Conservation (phyloP, 2,888 invertebrate species). For the Morinoia aosen region DNA sequence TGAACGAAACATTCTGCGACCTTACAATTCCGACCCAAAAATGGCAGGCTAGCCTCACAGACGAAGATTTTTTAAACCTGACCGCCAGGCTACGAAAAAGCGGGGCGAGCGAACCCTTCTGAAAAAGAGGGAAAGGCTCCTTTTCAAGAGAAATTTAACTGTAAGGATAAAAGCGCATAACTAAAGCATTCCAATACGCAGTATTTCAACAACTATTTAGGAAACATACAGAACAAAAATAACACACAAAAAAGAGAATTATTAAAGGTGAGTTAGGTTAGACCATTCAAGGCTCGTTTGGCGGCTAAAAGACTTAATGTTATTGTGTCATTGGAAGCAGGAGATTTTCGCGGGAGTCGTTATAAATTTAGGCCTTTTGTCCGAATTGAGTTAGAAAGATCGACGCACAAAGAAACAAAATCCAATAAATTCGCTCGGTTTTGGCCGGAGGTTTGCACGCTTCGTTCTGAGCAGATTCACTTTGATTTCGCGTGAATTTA, state of each 20-base stretch:
- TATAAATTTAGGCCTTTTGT: background rate
- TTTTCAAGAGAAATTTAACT: background rate
- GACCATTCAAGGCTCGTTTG: background rate
- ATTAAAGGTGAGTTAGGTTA: background rate
- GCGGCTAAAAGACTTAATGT: background rate
- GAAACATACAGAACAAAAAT: background rate
- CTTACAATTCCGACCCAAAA: background rate
- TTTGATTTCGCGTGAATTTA: too few species aligned
- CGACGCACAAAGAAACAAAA: background rate
- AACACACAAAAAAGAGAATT: background rate
- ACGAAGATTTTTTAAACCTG: slow-evolving; percentile 15
- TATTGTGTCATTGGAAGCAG: background rate
- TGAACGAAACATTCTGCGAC: slow-evolving; percentile 42
- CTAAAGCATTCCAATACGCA: background rate
- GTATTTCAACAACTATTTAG: background rate
- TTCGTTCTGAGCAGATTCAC: background rate
- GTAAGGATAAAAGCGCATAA: background rate
- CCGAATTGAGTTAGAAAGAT: background rate
- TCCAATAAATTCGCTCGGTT: background rate
- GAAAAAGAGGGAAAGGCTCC: background rate
- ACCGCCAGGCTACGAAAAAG: background rate
- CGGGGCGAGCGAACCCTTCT: background rate
- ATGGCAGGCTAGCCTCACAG: background rate
- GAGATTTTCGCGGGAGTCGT: background rate
- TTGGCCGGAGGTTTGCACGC: background rate